These are phyloP conservation scores for Sterrhoptilus dennistouni DNA, from an alignment of 2,113 vertebrate genomes.

Conservation along the genomic window DNA sequence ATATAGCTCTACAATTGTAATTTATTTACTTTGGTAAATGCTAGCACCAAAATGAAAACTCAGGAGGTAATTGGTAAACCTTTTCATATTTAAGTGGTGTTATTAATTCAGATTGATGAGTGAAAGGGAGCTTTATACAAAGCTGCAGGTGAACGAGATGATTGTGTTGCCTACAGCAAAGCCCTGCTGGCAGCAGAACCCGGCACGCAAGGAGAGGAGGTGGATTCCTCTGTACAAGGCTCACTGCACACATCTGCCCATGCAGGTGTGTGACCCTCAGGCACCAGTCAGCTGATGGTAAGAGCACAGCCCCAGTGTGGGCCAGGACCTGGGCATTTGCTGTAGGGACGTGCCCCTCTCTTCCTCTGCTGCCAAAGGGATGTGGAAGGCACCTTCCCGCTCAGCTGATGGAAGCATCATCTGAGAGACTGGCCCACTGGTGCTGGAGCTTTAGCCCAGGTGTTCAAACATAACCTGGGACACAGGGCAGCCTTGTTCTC, in stretches of 20 bases:
- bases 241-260: too few species aligned
- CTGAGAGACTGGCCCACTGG: not conserved
- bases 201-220: fast-evolving
- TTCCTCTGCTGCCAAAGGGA: not conserved
- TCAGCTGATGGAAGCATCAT: not conserved
- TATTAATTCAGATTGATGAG: not conserved
- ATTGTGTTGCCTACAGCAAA: not conserved
- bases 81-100: not conserved
- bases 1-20: not conserved
- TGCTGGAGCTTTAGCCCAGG: not conserved
- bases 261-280: not conserved
- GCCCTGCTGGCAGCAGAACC: not conserved
- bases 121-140: not conserved
- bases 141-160: not conserved
- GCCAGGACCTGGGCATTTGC: fast-evolving
- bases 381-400: fast-evolving
- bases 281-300: not conserved
- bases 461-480: not conserved
- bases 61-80: not conserved
- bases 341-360: fast-evolving
- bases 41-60: not conserved
- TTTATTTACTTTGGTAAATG: not conserved
- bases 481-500: not conserved
- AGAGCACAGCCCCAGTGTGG: not conserved
- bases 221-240: fast-evolving